Conservation (phyloP, 92 coral and sea anemone genomes). For the Actinostola sp. region DNA sequence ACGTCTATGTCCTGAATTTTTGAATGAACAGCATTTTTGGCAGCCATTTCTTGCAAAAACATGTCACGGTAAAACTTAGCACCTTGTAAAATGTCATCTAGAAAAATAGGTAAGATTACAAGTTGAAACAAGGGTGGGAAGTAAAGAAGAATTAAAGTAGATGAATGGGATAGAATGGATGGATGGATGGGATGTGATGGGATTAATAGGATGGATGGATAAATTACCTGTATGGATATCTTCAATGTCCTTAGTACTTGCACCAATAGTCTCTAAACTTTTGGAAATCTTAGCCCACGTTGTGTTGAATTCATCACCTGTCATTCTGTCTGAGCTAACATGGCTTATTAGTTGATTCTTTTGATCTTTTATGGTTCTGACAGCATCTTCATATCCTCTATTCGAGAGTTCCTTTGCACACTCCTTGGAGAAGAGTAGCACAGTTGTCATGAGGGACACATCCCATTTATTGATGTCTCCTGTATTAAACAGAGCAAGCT, state of each 20-base stretch:
- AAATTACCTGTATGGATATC: slow-evolving; percentile 49
- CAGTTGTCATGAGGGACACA: slow-evolving; percentile 79
- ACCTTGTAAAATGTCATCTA: slow-evolving; percentile 56
- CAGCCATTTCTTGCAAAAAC: slow-evolving; percentile 50
- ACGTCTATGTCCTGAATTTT: slow-evolving; percentile 23
- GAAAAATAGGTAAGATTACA: neutral
- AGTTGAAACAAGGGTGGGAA: neutral
- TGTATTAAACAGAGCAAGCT: slow-evolving; percentile 43
- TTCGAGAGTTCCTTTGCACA: slow-evolving; percentile 59
- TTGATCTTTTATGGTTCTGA: slow-evolving; percentile 48
- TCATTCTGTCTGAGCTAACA: slow-evolving; percentile 56
- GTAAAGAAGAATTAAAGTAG: neutral
- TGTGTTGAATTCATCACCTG: slow-evolving; percentile 53
- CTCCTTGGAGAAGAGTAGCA: slow-evolving; percentile 53
- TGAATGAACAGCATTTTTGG: neutral
- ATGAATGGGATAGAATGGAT: too few species aligned
- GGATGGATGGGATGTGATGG: too few species aligned
- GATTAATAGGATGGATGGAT: neutral
- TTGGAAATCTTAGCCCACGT: slow-evolving; percentile 53
- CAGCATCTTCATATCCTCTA: slow-evolving; percentile 54
- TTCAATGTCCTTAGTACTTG: slow-evolving; percentile 54
- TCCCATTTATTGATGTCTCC: slow-evolving; percentile 86
- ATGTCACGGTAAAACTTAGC: slow-evolving; percentile 65
- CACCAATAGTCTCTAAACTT: slow-evolving; percentile 64
- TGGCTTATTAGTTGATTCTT: slow-evolving; percentile 79